Evolutionary conservation across 2,797 vertebrate species (phyloP).

Genomic region (Rallus crepitans): DNA sequence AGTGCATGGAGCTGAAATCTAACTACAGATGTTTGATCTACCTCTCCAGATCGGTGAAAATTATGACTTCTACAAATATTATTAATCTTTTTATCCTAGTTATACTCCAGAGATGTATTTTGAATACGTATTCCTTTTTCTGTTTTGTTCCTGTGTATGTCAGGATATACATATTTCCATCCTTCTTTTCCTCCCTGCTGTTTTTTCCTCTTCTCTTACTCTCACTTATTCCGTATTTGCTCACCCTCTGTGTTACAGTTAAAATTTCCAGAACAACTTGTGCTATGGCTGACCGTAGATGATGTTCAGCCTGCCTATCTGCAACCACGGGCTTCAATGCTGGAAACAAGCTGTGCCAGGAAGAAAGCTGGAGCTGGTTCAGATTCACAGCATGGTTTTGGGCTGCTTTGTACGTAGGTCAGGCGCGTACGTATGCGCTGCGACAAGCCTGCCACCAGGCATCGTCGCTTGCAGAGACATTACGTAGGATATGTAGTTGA

Average conservation of each 20-base stretch:
- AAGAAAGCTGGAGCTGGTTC: neutral
- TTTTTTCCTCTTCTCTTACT: neutral
- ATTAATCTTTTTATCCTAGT: neutral
- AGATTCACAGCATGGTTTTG: neutral
- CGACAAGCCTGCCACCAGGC: neutral
- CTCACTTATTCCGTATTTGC: neutral
- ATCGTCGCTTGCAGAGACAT: neutral
- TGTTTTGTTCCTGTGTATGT: neutral
- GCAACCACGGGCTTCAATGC: neutral
- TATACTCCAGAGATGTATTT: neutral
- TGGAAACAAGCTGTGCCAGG: neutral
- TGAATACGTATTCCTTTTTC: neutral
- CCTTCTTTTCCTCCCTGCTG: rapidly evolving
- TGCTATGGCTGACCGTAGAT: neutral
- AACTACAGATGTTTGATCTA: neutral
- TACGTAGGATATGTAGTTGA: neutral
- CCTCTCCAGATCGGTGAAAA: neutral
- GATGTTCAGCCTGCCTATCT: neutral
- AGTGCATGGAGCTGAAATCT: neutral
- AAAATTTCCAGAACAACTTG: neutral
- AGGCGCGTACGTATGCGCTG: neutral
- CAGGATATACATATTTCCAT: neutral
- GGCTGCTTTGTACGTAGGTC: neutral
- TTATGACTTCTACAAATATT: neutral
- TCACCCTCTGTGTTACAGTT: neutral